A percentile compares a stretch with the other conserved stretches of the same genome.
Conservation (phyloP, 2,113 vertebrate species). For the Sinocyclocheilus anshuiensis region DNA sequence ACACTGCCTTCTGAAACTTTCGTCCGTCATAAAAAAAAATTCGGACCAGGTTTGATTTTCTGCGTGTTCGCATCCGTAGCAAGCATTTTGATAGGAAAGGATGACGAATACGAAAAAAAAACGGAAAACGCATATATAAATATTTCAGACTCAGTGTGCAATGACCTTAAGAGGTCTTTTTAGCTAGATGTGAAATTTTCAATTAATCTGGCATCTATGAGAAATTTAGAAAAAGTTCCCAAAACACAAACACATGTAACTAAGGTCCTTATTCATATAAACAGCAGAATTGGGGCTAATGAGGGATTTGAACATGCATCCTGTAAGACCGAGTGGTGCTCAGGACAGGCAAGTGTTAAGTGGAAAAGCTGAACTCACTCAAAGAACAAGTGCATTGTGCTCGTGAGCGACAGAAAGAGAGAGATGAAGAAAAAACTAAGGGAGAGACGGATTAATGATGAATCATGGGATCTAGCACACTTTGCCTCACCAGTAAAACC, state of each 20-base stretch:
- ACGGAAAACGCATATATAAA: no score
- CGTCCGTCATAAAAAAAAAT: no score
- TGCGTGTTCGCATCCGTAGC: no score
- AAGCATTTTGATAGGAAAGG: no score
- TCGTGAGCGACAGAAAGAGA: slow-evolving; percentile 29
- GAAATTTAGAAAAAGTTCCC: neutral
- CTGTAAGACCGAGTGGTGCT: slow-evolving; percentile 35
- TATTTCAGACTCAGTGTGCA: no score
- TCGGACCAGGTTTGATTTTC: no score
- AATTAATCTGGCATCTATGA: neutral
- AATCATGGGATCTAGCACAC: slow-evolving; percentile 73
- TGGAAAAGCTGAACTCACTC: slow-evolving; percentile 54
- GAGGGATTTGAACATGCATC: slow-evolving; percentile 65
- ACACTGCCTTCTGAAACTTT: no score
- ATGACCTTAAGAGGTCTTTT: neutral
- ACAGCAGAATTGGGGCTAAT: slow-evolving; percentile 62
- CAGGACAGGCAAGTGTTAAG: slow-evolving; percentile 55
- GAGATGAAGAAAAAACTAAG: slow-evolving; percentile 37
- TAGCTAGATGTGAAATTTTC: neutral
- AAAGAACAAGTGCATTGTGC: slow-evolving; percentile 67
- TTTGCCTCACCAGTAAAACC: slow-evolving; percentile 58
- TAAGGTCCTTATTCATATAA: neutral
- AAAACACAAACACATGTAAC: neutral
- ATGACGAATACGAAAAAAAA: no score
- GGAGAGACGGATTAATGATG: slow-evolving; percentile 63